Percentiles rank a stretch among this genome's conserved stretches.
phyloP scores from a whole-genome alignment of 2,113 vertebrate genomes.

The Tyrannus savana region DNA sequence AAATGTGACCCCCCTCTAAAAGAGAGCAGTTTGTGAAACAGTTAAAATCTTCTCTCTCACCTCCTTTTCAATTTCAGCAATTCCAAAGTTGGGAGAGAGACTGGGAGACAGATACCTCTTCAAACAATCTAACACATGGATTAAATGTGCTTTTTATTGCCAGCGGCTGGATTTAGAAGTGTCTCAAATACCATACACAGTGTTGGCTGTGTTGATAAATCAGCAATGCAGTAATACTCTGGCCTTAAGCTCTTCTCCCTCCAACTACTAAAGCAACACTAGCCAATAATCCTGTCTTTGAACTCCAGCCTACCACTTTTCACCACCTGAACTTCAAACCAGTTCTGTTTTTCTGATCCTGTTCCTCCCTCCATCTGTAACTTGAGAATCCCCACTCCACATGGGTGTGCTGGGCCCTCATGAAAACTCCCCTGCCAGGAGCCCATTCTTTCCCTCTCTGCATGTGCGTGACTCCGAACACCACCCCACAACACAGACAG shows the following conservation, averaged over 20 bases:
- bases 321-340: slow-evolving; percentile 32
- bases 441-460: not conserved
- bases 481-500: not conserved
- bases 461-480: not conserved
- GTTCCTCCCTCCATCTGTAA: not conserved
- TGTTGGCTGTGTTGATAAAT: slow-evolving; percentile 28
- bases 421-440: slow-evolving; percentile 17
- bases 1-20: not conserved
- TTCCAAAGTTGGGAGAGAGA: not conserved
- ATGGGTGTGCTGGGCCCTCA: not conserved
- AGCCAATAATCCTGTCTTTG: slow-evolving; percentile 49
- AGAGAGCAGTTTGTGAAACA: not conserved
- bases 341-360: slow-evolving; percentile 14
- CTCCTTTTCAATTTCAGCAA: slow-evolving; percentile 23
- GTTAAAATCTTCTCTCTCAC: slow-evolving; percentile 4
- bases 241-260: not conserved
- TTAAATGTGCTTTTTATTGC: slow-evolving; percentile 39
- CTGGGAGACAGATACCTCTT: slow-evolving; percentile 44
- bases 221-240: slow-evolving; percentile 5
- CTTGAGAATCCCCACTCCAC: not conserved
- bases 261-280: slow-evolving; percentile 2
- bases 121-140: slow-evolving; percentile 53
- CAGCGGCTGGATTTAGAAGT: slow-evolving; percentile 48
- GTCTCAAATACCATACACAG: slow-evolving; percentile 38
- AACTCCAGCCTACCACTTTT: slow-evolving; percentile 18